Evolutionary conservation across 35 echinoderm and acorn worm genomes (phyloP).

Genomic region (Holothuria glaberrima): DNA sequence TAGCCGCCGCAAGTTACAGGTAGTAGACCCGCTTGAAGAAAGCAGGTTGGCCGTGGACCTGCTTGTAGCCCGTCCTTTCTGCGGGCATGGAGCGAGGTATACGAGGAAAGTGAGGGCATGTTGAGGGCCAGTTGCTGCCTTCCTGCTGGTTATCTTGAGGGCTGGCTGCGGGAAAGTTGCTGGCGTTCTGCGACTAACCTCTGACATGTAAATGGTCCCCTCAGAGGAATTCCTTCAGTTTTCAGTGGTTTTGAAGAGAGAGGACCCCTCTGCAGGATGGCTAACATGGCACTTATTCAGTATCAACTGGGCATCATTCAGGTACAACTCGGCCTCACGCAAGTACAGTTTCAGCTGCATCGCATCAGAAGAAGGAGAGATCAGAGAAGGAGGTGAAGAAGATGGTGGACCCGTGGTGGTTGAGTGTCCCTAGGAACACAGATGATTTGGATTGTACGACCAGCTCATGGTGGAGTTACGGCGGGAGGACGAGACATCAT

Average conservation of each 20-base stretch:
- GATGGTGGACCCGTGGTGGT: constrained; percentile 32
- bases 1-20: background rate
- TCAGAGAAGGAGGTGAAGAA: background rate
- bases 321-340: background rate
- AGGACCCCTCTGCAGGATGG: constrained; percentile 28
- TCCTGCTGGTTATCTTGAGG: constrained; percentile 2
- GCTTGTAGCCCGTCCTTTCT: background rate
- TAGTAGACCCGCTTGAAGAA: background rate
- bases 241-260: background rate
- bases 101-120: constrained; percentile 2
- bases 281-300: background rate
- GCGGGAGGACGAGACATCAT: constrained; percentile 12
- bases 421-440: constrained; percentile 24
- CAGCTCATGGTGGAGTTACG: constrained; percentile 32
- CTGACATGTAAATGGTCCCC: background rate
- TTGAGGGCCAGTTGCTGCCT: background rate
- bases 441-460: constrained; percentile 38
- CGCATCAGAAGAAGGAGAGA: constrained; percentile 7
- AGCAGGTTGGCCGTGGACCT: constrained; percentile 1
- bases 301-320: background rate
- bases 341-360: constrained; percentile 16
- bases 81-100: background rate
- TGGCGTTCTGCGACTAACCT: background rate
- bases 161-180: background rate
- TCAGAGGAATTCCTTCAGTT: background rate